phyloP scores from a whole-genome alignment of 2,113 vertebrate species.

The Stegostoma tigrinum region DNA sequence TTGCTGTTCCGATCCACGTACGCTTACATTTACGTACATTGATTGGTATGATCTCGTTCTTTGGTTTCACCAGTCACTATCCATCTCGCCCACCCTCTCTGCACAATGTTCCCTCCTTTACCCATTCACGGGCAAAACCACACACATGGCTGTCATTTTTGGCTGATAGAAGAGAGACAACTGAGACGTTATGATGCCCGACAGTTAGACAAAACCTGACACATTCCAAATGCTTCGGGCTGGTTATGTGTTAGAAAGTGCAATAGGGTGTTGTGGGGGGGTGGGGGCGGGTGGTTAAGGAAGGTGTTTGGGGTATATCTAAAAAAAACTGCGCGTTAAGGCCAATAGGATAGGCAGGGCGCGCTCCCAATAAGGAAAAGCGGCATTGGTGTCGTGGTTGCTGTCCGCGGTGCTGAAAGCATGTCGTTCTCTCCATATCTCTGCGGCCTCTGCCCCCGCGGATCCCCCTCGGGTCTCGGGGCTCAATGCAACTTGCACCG shows the following conservation, averaged over 20 bases:
- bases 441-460: background rate
- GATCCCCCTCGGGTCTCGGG: no score
- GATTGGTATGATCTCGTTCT: background rate
- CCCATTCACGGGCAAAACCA: background rate
- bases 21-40: background rate
- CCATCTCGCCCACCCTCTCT: background rate
- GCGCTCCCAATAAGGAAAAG: slow-evolving; percentile 41
- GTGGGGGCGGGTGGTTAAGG: background rate
- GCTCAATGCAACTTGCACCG: no score
- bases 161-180: background rate
- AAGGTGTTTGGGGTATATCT: no score
- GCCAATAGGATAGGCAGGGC: no score
- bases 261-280: background rate
- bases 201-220: slow-evolving; percentile 29
- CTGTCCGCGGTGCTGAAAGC: slow-evolving; percentile 36
- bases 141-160: background rate
- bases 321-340: no score
- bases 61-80: background rate
- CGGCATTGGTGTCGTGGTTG: slow-evolving; percentile 44
- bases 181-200: slow-evolving; percentile 34
- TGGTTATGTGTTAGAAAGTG: background rate
- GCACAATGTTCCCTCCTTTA: background rate
- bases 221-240: slow-evolving; percentile 17
- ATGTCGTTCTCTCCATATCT: slow-evolving; percentile 10
- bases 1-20: background rate